Base-by-base conservation (phyloP, 2,888 invertebrate species). In the Invenusta paracnida region DNA sequence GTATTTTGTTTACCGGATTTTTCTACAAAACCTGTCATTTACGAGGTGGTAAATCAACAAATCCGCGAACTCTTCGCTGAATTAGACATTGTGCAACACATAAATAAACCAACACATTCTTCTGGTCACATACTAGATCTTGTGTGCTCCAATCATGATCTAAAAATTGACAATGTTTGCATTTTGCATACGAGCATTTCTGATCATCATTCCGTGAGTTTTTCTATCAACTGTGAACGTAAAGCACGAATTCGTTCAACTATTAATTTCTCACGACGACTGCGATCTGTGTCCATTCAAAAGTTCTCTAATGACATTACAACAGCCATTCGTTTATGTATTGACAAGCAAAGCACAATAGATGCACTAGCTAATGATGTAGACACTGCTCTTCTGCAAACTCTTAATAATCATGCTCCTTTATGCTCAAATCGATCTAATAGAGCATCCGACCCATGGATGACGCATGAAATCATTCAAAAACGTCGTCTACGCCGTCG, bases 211-310 rank as follows among this genome's bases (percentile, higher is more conserved):
- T n/a, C n/a, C 48, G 48, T 48, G 48, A 48, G 48, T 48, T 48
- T 48, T 48, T 48, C 48, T 48, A 48, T 48, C 48, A 48, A 48
- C 48, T 48, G 48, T 48, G 17, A 48, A 48, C 48, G 48, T 48
- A 48, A 48, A 48, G 48, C 48, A 48, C 48, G 48, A 48, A 48
- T 48, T 48, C 48, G 48, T 48, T 48, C 48, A 48, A 48, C 48
- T 48, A 48, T 48, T 48, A 48, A 48, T 48, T 48, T 48, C 48
- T 48, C 73, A 73, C 27, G 27, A 73, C 27, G 73, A 73, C 73
- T 73, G 73, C 73, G 73, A 73, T 73, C 73, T 73, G 73, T 73
- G 73, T 73, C 73, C 73, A 73, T 73, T 73, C 73, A 73, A 73
- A 73, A 73, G 73, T 73, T 73, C 73, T 73, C 73, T 73, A 73